Conservation (phyloP, 1,140 invertebrate species). For the Orchesella cincta region DNA sequence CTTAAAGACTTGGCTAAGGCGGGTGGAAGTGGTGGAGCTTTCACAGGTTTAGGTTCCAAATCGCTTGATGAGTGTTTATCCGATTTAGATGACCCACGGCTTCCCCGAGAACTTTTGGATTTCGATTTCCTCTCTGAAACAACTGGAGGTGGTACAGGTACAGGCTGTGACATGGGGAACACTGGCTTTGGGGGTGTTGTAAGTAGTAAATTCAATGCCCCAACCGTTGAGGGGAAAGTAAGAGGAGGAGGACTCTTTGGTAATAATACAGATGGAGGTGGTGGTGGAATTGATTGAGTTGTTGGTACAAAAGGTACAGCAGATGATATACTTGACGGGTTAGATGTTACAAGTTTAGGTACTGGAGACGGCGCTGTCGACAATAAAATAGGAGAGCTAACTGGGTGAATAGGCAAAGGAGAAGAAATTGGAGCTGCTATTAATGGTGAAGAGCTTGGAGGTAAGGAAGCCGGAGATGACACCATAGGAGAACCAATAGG, state of each 20-base stretch:
- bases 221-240: not conserved
- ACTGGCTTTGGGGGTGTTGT: not conserved
- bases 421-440: not conserved
- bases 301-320: too few relatives aligned
- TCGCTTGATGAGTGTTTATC: not conserved
- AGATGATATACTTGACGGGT: too few relatives aligned
- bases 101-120: constrained; percentile 1
- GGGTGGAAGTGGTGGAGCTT: constrained; percentile 34
- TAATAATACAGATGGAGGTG: too few relatives aligned
- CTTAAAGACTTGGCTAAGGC: not conserved
- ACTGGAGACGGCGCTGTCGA: not conserved
- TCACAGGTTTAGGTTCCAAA: constrained; percentile 11
- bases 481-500: not conserved
- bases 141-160: not conserved
- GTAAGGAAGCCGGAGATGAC: not conserved
- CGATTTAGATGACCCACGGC: constrained; percentile 1
- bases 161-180: not conserved
- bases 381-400: not conserved
- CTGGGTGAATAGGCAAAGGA: too few relatives aligned
- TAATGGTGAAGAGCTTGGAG: not conserved
- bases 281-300: too few relatives aligned
- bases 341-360: not conserved
- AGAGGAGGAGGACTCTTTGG: constrained; percentile 1
- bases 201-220: not conserved
- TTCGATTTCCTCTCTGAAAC: constrained; percentile 32